These are phyloP conservation scores for Tachycineta bicolor DNA, from an alignment of 2,113 vertebrate genomes.

Conservation along the genomic window DNA sequence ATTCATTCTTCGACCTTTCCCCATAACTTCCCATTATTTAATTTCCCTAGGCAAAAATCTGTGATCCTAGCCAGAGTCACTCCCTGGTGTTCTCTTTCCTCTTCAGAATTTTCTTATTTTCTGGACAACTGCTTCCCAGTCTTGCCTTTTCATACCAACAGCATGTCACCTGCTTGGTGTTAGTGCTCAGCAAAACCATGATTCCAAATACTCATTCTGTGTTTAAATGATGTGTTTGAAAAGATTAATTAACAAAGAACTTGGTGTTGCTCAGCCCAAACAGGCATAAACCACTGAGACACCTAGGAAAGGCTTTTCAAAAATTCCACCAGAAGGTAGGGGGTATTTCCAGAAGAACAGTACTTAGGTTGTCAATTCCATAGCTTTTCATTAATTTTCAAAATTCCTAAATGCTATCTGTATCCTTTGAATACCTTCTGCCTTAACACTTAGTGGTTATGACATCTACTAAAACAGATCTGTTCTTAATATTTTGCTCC, in stretches of 20 bases:
- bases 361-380: not conserved
- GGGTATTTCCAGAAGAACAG: not conserved
- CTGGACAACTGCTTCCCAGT: not conserved
- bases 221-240: not conserved
- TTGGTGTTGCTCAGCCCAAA: not conserved
- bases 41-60: not conserved
- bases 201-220: not conserved
- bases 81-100: not conserved
- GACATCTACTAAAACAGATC: not conserved
- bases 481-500: not conserved
- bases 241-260: not conserved
- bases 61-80: not conserved
- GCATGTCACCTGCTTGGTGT: not conserved
- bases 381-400: not conserved
- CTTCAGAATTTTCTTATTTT: not conserved
- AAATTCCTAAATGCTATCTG: not conserved
- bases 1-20: not conserved
- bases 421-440: not conserved
- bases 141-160: not conserved
- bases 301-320: not conserved
- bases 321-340: not conserved
- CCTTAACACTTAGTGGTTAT: not conserved
- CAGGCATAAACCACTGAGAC: not conserved
- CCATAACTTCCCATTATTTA: not conserved
- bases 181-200: not conserved